phyloP scores from a whole-genome alignment of 2,797 vertebrate genomes.

The Pteronotus mesoamericanus region DNA sequence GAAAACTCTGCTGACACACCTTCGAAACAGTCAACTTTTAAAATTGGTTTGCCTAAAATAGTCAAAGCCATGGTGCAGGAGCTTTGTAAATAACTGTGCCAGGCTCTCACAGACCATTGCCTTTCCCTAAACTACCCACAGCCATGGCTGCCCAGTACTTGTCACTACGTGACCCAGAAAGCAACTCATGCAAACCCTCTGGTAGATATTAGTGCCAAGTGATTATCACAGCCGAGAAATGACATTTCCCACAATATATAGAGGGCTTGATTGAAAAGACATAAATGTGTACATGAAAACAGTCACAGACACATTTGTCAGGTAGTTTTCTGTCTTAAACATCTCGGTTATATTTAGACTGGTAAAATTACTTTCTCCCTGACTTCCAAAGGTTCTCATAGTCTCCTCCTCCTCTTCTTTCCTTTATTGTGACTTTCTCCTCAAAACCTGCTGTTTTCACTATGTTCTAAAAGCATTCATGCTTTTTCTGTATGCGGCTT shows the following conservation, averaged over 20 bases:
- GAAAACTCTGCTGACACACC: background rate
- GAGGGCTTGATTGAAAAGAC: background rate
- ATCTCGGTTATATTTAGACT: constrained; percentile 59
- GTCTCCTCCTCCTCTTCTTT: background rate
- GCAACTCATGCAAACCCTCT: constrained; percentile 32
- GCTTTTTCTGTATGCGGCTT: background rate
- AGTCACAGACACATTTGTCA: background rate
- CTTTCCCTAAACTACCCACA: constrained; percentile 47
- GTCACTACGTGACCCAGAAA: constrained; percentile 42
- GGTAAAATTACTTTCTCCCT: constrained; percentile 31
- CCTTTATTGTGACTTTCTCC: background rate
- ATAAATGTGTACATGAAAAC: background rate
- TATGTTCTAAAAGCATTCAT: background rate
- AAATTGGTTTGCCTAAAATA: constrained; percentile 42
- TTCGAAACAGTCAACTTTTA: constrained; percentile 30
- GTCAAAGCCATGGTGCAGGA: background rate
- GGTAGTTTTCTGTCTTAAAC: background rate
- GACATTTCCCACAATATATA: background rate
- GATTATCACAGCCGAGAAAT: constrained; percentile 49
- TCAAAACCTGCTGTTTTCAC: background rate
- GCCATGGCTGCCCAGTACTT: constrained; percentile 24
- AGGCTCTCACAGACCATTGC: constrained; percentile 34
- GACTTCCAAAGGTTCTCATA: background rate
- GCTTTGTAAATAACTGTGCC: constrained; percentile 53
- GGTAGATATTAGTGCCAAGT: constrained; percentile 37